Conservation (phyloP, 2,797 vertebrate species). For the Petrocephalus schoutedeni region DNA sequence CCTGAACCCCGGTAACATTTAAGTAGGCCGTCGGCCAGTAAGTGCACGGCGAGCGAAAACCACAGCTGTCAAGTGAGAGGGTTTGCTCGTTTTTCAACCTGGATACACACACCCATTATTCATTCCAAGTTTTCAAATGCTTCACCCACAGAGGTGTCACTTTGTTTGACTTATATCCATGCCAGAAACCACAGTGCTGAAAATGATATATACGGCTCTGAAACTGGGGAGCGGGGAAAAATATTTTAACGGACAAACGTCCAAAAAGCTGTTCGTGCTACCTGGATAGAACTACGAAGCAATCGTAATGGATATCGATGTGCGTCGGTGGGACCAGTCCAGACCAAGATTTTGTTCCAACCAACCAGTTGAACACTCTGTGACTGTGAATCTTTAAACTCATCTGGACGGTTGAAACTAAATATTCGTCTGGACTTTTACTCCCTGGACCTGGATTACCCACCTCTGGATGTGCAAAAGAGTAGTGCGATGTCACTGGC, state of each 20-base stretch:
- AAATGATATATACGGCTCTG: conserved; percentile 7
- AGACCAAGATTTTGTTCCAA: no score
- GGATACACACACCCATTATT: neutral
- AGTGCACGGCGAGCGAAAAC: neutral
- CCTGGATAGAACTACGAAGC: neutral
- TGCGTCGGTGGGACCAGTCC: neutral
- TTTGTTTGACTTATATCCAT: conserved; percentile 13
- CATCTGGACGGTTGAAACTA: no score
- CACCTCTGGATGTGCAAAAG: neutral
- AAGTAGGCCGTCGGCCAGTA: neutral
- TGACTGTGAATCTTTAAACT: no score
- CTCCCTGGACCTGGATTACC: no score
- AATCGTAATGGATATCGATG: neutral
- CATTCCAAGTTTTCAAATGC: conserved; percentile 16
- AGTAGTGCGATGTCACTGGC: neutral
- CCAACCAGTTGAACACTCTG: no score
- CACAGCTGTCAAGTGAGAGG: neutral
- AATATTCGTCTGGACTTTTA: no score
- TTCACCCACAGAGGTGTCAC: neutral
- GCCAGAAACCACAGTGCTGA: conserved; percentile 1
- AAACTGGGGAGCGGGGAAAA: neutral
- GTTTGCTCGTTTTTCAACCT: neutral
- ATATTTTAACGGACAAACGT: neutral
- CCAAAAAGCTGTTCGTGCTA: neutral
- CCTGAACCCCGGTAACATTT: neutral